Evolutionary conservation across 2,888 invertebrate genomes (phyloP).

Genomic region (Dryobotodes eremita): DNA sequence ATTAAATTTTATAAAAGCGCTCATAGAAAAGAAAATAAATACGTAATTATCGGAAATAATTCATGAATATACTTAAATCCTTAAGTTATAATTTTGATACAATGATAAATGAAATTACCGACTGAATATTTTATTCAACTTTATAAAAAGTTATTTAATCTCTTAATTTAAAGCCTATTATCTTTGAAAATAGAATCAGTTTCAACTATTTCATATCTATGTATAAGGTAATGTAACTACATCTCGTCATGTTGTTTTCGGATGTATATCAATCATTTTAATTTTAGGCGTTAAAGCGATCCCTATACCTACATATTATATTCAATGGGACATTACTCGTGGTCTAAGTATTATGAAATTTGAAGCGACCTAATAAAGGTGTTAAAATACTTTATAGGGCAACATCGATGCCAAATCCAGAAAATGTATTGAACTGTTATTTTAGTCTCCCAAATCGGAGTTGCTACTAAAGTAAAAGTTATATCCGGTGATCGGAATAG

Average conservation of each 20-base stretch:
- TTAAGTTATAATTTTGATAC: conserved; percentile 2
- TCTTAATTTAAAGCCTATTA: background rate
- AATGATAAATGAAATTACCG: background rate
- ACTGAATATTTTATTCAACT: conserved; percentile 1
- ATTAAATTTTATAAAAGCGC: no score
- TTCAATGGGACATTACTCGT: background rate
- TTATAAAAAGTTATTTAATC: background rate
- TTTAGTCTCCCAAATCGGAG: background rate
- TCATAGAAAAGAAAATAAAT: background rate
- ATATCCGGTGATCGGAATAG: no score
- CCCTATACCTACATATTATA: background rate
- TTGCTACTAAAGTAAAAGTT: background rate
- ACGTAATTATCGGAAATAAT: background rate
- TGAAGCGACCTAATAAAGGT: background rate
- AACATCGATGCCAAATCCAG: background rate
- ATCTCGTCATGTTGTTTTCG: background rate
- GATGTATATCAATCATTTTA: background rate
- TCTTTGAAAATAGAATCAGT: background rate
- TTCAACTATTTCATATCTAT: background rate
- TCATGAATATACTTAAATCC: background rate
- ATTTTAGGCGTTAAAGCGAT: background rate
- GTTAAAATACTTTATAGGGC: background rate
- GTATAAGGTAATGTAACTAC: background rate
- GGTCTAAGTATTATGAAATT: background rate
- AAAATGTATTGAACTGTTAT: background rate